Base-by-base conservation (phyloP, 2,113 vertebrate species). In the Hydrochoerus hydrochaeris region DNA sequence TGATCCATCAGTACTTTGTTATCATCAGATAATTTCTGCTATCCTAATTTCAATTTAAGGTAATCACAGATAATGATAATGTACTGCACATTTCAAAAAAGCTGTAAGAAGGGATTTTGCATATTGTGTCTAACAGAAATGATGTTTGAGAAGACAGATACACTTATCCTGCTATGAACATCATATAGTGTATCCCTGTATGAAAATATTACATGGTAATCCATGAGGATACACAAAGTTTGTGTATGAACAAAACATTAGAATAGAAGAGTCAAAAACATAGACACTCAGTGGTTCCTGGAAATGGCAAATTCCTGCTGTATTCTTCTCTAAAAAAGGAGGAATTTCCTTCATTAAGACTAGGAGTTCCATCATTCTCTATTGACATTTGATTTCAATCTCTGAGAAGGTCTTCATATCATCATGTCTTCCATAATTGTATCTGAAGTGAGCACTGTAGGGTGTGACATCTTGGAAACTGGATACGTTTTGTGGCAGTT, bases 301-400 rank as follows among this genome's bases (percentile, higher is more conserved):
- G 14, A 19, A 78, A 19, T 22, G 22, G 30, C 26, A 1, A n/a
- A 13, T 7, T 77, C 26, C 13, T 11, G 0, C 49, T n/a, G 0
- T 30, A 17, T 3, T 60, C 10, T 13, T 8, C 0, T 35, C 2
- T 26, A 19, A 22, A 14, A 67, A 20, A 65, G 2, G 2, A 54
- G 26, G 11, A 6, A 10, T 58, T 65, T 75, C 7, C 62, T 38
- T 52, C 2, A 54, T 52, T 26, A 73, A 24, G 17, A 22, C 86
- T 11, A 81, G 7, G 4, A 73, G 54, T 44, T 58, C 38, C 63
- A 28, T 2, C 14, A 81, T 58, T 57, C 20, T 86, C 32, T 52
- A 9, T 2, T 89, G 26, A 13, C 17, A 49, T 10, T 41, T 7
- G 10, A 54, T 63, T 73, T 24, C 30, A 75, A 28, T 1, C 32